Base-by-base conservation (phyloP, 2,888 invertebrate species). In the Ceratothoa steindachneri region DNA sequence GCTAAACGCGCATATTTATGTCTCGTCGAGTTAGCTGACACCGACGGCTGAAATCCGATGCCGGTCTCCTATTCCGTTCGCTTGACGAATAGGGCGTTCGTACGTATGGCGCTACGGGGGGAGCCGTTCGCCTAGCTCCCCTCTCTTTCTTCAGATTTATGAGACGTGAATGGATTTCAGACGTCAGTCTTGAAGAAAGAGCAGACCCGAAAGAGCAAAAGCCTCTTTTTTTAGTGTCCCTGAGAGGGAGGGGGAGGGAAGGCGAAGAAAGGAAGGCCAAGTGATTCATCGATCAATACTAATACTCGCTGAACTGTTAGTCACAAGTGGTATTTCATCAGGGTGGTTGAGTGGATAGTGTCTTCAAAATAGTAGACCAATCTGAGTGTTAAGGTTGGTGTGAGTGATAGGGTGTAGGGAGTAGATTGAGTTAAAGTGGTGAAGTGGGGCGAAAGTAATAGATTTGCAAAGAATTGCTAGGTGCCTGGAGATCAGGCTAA, bases 1-100 rank as follows among this genome's bases (percentile, higher is more conserved):
- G 72, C 71, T 72, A 75, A 75, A 75, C 72, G 72, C 75, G 72
- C 72, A 75, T 71, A 75, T 75, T 75, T 75, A 75, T 70, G 75
- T 75, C 75, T 68, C 65, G 68, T 72, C 75, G 72, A 64, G 75
- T 75, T 75, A 75, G 67, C 75, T 66, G 75, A 65, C 72, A 75
- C 72, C 69, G 72, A 75, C 19, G 55, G 15, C 19, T 5, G 55
- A 55, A 55, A 55, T 55, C 7, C 19, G 55, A 55, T 15, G 55
- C 55, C 55, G 12, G 55, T 55, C 55, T 55, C 55, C 55, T 7
- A 55, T 55, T 55, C 19, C 55, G 7, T 55, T 55, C 55, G 55
- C 19, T 55, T 55, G 55, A 55, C 55, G 55, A 55, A 55, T 55
- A 55, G 19, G 12, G 15, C 24, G 55, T 55, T 55, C 55, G 55